These are phyloP conservation scores for Nothoprocta pentlandii DNA, from an alignment of 2,113 vertebrate species.

Conservation along the genomic window DNA sequence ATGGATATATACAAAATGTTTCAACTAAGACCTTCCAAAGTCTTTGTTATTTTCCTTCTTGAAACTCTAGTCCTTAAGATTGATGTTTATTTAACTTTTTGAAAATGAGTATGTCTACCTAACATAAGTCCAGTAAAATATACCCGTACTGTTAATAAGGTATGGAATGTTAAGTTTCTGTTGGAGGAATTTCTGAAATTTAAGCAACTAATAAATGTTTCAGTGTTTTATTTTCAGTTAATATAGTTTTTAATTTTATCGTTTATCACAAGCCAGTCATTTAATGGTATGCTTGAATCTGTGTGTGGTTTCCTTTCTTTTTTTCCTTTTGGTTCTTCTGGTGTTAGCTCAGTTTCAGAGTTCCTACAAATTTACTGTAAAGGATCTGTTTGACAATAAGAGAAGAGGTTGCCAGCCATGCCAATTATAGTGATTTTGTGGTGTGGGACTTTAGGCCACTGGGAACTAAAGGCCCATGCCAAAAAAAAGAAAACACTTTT, in stretches of 20 bases:
- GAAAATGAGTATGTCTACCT: constrained; percentile 11
- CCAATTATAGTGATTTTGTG: constrained; percentile 71
- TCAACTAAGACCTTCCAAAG: not conserved
- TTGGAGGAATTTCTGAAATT: constrained; percentile 15
- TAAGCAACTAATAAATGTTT: constrained; percentile 8
- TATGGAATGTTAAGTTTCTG: constrained; percentile 27
- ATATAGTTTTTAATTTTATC: constrained; percentile 19
- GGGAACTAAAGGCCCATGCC: not conserved
- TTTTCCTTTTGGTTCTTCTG: constrained; percentile 48
- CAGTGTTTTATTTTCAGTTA: not conserved
- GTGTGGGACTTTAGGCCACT: constrained; percentile 45
- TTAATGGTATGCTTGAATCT: constrained; percentile 44
- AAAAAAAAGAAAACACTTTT: constrained; percentile 31
- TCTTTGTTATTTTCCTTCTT: not conserved
- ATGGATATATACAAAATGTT: not conserved
- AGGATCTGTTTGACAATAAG: constrained; percentile 68
- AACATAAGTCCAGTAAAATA: constrained; percentile 1
- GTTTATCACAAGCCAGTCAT: constrained; percentile 48
- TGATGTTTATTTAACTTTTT: constrained; percentile 11
- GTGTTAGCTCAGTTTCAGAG: constrained; percentile 49
- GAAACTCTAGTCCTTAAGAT: not conserved
- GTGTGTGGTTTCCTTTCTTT: constrained; percentile 64
- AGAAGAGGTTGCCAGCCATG: constrained; percentile 52
- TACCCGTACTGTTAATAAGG: not conserved
- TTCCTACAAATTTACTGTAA: constrained; percentile 72